Evolutionary conservation across 2,888 invertebrate species (phyloP).

Genomic region (Agrotis exclamationis): DNA sequence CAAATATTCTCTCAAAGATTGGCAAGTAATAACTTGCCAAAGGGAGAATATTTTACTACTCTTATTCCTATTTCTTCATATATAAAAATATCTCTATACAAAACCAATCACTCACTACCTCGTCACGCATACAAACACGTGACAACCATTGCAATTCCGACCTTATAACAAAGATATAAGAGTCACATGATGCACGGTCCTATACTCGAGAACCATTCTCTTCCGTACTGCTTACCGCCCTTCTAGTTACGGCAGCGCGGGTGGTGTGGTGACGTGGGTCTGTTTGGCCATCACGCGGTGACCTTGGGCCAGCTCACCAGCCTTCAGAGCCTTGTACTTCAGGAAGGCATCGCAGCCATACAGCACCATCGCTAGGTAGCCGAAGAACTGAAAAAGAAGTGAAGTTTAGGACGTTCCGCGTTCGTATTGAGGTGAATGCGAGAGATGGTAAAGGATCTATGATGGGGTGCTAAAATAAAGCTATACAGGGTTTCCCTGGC

Average conservation of each 20-base stretch:
- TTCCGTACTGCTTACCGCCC: conserved; percentile 8
- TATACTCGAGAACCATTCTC: background rate
- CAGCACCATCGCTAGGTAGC: conserved; percentile 95
- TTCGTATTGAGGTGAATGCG: background rate
- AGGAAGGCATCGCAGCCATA: conserved; percentile 96
- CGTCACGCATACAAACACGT: background rate
- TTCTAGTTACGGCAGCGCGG: conserved; percentile 73
- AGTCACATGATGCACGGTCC: background rate
- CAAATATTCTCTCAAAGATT: too few relatives aligned
- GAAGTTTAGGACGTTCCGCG: background rate
- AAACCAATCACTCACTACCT: background rate
- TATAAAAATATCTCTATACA: conserved; percentile 12
- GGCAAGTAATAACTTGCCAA: conserved; percentile 4
- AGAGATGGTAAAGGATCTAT: background rate
- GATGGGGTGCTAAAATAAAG: too few relatives aligned
- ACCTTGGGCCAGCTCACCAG: conserved; percentile 94
- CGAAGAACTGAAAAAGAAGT: conserved; percentile 94
- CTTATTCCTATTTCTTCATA: background rate
- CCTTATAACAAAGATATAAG: background rate
- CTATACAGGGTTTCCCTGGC: too few relatives aligned
- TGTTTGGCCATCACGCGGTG: conserved; percentile 91
- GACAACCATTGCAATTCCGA: background rate
- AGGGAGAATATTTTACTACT: background rate
- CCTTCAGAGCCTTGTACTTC: conserved; percentile 93
- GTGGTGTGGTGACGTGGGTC: conserved; percentile 81